Evolutionary conservation across 2,888 invertebrate genomes (phyloP), one percentile per base, ranked within the genome.

Genomic region (Andrena haemorrhoa): DNA sequence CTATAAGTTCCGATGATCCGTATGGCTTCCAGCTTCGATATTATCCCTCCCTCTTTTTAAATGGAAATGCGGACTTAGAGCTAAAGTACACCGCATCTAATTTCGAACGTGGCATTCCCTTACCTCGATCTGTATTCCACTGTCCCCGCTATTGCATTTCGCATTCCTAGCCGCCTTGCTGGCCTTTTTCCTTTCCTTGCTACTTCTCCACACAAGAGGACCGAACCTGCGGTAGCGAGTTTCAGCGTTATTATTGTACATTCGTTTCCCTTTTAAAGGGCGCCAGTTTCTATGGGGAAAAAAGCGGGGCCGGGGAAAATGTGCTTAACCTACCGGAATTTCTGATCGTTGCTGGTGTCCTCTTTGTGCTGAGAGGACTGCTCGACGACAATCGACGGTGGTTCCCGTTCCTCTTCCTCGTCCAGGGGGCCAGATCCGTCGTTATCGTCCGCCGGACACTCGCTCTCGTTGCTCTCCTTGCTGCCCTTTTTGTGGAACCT

Each of bases 91-190:
- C 41, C 0, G n/a, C n/a, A 7, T 31, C n/a, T 31, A n/a, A 58
- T 20, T 8, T 58, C 35, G 1, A n/a, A n/a, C n/a, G n/a, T 7
- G 4, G 2, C 8, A 16, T n/a, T 68, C 82, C 93, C 93, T 90
- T 93, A 95, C 93, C 94, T 96, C 96, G 88, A 96, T 96, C 94
- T 96, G 96, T 90, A 96, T 96, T 84, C 97, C 96, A 82, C 96
- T 96, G 93, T 97, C 96, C 4, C 96, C 96, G 91, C 96, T 96
- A 93, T 96, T 96, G 93, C 96, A 96, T 93, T 96, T 97, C 86
- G 96, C 96, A 88, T 95, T 96, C 77, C 96, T 94, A 76, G 96
- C 96, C 72, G 96, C 96, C 93, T 96, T 96, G 86, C 95, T 96
- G 79, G 95, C 94, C 91, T 96, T 96, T 90, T 96, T 96, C 74